These are phyloP conservation scores for Entelurus aequoreus DNA, from an alignment of 2,113 vertebrate genomes.

Conservation along the genomic window DNA sequence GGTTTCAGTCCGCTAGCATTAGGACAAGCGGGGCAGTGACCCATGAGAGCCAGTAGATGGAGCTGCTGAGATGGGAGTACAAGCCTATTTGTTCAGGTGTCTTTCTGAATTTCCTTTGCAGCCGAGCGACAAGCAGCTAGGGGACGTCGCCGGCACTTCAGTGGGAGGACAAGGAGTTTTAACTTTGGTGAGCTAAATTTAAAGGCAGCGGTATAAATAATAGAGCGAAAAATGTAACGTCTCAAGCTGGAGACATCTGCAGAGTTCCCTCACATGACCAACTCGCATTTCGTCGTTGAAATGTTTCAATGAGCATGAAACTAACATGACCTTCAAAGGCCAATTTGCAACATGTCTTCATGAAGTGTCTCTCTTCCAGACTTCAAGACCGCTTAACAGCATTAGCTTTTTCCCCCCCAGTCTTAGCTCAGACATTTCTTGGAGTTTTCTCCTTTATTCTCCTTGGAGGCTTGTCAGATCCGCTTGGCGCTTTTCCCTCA, in stretches of 20 bases:
- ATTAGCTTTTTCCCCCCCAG: slow-evolving; percentile 41
- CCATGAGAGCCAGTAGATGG: too few species aligned
- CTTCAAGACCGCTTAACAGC: slow-evolving; percentile 34
- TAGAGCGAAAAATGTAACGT: slow-evolving; percentile 7
- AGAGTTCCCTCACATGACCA: not conserved
- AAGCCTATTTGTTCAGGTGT: not conserved
- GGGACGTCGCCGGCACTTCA: not conserved
- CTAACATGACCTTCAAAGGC: slow-evolving; percentile 1
- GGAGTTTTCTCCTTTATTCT: slow-evolving; percentile 40
- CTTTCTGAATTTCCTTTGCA: not conserved
- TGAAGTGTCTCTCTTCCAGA: slow-evolving; percentile 8
- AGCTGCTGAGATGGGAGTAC: not conserved
- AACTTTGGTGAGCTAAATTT: slow-evolving; percentile 9
- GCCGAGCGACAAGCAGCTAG: not conserved
- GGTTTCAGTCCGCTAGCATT: too few species aligned
- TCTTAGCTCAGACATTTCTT: slow-evolving; percentile 43
- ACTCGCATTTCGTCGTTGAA: not conserved
- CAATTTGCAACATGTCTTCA: slow-evolving; percentile 10
- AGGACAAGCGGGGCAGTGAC: too few species aligned
- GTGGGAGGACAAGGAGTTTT: not conserved
- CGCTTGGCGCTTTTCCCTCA: slow-evolving; percentile 46
- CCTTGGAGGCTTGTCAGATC: slow-evolving; percentile 44
- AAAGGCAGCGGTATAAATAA: slow-evolving; percentile 20
- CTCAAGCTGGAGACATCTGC: not conserved
- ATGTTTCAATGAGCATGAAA: too few species aligned